Evolutionary conservation across 1,140 invertebrate species (phyloP), one percentile per base, ranked within the genome.

Genomic region (Elysia chlorotica): DNA sequence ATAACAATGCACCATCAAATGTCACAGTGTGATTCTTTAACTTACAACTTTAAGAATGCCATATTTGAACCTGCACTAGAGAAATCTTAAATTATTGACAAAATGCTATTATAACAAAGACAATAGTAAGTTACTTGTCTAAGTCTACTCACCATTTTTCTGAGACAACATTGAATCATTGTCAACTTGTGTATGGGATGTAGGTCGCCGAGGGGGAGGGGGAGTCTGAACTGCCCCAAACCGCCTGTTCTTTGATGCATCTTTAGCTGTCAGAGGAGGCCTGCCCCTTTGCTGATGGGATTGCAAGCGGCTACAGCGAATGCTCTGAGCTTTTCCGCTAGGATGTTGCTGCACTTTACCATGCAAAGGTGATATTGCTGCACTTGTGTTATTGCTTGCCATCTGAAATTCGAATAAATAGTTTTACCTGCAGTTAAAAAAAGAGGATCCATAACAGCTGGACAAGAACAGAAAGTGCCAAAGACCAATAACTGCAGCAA

Each of bases 201-300:
- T 37, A 31, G 69, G 69, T 35, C 30, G 61, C 37, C 37, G 14
- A n/a, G 67, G n/a, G 10, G 41, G 69, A 41, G 69, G 69, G 25
- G 69, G 69, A 2, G 69, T 71, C 59, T 62, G 59, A 2, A 71
- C 69, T 5, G 57, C 59, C 28, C 69, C 69, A 31, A 71, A 33
- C 37, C 48, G 30, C 2, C 69, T n/a, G 23, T 71, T 71, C 53
- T 63, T 71, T 28, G 61, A 56, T 28, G 54, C 67, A 28, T 70
- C 54, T 63, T 35, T 71, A 1, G 28, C 69, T 17, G 36, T 71
- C 1, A 71, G 28, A 41, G 69, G 59, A n/a, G n/a, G n/a, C n/a
- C n/a, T n/a, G n/a, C n/a, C n/a, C n/a, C n/a, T n/a, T n/a, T n/a
- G n/a, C n/a, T n/a, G n/a, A n/a, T n/a, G n/a, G n/a, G n/a, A n/a